A percentile compares a stretch with the other conserved stretches of the same genome.
Evolutionary conservation across 2,797 vertebrate genomes (phyloP).

Genomic region (Lophotriccus pileatus): DNA sequence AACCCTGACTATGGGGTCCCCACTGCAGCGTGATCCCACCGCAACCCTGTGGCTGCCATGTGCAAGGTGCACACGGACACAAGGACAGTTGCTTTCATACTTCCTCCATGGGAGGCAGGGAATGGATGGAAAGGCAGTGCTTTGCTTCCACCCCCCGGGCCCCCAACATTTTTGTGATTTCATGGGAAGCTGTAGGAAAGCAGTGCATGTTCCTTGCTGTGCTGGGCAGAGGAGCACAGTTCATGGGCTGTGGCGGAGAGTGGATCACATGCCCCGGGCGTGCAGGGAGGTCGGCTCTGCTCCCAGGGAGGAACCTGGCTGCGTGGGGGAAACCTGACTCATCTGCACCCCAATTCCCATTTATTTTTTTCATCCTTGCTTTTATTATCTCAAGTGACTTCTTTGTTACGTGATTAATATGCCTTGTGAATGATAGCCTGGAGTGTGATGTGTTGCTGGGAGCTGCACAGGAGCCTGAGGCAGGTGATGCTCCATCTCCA

Average conservation of each 20-base stretch:
- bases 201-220: not conserved
- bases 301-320: not conserved
- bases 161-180: conserved; percentile 42
- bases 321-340: not conserved
- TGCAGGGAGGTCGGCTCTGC: not conserved
- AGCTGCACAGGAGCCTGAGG: not conserved
- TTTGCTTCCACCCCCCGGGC: not conserved
- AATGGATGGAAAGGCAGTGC: not conserved
- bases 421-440: not conserved
- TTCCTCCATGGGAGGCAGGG: not conserved
- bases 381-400: not conserved
- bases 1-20: not conserved
- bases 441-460: not conserved
- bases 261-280: not conserved
- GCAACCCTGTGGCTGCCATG: rapidly evolving
- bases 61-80: rapidly evolving
- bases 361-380: not conserved
- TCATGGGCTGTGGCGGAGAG: not conserved
- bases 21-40: rapidly evolving
- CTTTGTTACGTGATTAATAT: not conserved
- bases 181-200: conserved; percentile 30
- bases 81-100: not conserved
- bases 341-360: not conserved
- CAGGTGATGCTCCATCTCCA: conserved; percentile 1
- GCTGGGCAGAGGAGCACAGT: not conserved